Evolutionary conservation across 2,797 vertebrate species (phyloP), one percentile per base, ranked within the genome.

Genomic region (Cheirogaleus major): DNA sequence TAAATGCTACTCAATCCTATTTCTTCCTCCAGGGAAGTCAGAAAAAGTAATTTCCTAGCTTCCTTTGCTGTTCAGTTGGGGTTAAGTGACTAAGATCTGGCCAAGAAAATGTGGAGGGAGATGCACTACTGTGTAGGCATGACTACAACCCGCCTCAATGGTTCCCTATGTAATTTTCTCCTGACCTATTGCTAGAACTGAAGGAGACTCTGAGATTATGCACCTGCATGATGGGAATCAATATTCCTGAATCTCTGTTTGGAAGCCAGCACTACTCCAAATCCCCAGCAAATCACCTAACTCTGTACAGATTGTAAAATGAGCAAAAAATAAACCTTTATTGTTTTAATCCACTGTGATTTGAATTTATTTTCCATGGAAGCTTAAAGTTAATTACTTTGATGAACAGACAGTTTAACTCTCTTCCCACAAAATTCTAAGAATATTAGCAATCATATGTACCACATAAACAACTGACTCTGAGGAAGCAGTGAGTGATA

Each of bases 401-500:
- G 25, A 32, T 59, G 45, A 82, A 75, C 35, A 84, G 8, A 86
- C 9, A 89, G 35, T 35, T n/a, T 89, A 57, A 86, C 18, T 82
- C 63, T 72, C 35, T 80, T 43, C 72, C 20, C 45, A 91, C n/a
- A 85, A 67, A 93, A 93, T 93, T 89, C 38, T 96, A 59, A 69
- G n/a, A 85, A 43, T 89, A 85, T 86, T 61, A 86, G 30, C n/a
- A 88, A 78, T 63, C 88, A 76, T 25, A 41, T 35, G 27, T 25
- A 88, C 59, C 35, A 5, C 72, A 67, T 22, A 32, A 43, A 87
- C 43, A 57, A 65, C 35, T 57, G 84, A 92, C 76, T 59, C 7
- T 65, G 45, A 72, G 76, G 55, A 84, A 90, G 59, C 38, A 63
- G 27, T 48, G 15, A 45, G 13, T 25, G 14, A 27, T 88, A 65